Conservation (phyloP, 2,113 vertebrate genomes). For the Acanthisitta chloris region DNA sequence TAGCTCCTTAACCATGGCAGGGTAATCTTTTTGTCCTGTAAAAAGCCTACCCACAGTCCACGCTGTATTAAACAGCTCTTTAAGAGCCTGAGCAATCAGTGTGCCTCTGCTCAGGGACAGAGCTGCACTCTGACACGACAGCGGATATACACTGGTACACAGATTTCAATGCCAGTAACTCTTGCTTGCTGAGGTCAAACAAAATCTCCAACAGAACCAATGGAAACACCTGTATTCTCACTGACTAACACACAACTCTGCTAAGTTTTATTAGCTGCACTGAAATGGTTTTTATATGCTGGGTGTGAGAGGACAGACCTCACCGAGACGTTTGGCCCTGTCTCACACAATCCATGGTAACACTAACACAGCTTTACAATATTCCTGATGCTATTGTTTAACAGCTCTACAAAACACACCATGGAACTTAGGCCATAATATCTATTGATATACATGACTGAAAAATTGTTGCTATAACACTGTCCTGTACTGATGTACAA, state of each 20-base stretch:
- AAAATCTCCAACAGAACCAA: background rate
- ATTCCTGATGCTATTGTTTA: background rate
- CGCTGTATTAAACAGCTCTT: background rate
- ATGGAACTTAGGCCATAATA: background rate
- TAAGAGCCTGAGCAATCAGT: background rate
- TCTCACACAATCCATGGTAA: fast-evolving
- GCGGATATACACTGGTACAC: background rate
- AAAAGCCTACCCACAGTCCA: background rate
- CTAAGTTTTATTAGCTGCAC: background rate
- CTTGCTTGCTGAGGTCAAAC: background rate
- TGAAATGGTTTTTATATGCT: background rate
- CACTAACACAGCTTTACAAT: background rate
- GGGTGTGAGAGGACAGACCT: background rate
- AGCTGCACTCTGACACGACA: background rate
- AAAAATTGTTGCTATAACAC: background rate
- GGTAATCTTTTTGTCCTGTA: background rate
- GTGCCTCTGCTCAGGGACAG: background rate
- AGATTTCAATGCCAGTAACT: background rate
- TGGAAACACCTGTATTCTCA: background rate
- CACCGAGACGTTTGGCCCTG: background rate
- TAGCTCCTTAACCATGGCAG: background rate
- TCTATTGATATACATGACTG: background rate
- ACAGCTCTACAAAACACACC: background rate
- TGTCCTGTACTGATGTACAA: background rate
- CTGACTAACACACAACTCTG: background rate